phyloP scores from a whole-genome alignment of 2,888 invertebrate genomes.

The Oligia fasciuncula region DNA sequence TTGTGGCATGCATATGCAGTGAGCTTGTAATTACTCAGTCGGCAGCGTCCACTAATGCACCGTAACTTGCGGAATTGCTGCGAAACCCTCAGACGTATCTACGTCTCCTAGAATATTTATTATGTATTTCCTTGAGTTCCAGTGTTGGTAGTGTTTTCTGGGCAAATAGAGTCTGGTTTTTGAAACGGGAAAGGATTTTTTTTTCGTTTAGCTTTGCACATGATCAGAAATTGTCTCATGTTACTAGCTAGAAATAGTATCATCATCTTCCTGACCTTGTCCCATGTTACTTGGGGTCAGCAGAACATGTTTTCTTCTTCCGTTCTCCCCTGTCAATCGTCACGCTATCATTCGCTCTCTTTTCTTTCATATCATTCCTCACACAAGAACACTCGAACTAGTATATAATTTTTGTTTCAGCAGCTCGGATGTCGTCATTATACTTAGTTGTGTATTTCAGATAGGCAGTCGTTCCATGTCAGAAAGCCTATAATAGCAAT shows the following conservation, averaged over 20 bases:
- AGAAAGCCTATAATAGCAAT: too few species aligned
- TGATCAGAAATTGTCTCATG: background rate
- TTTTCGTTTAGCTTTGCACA: background rate
- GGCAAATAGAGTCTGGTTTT: background rate
- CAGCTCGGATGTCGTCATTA: background rate
- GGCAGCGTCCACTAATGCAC: conserved; percentile 52
- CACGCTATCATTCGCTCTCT: background rate
- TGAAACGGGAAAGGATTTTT: background rate
- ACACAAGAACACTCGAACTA: background rate
- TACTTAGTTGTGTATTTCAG: background rate
- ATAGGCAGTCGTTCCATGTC: background rate
- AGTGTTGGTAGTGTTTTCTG: background rate
- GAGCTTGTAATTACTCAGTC: conserved; percentile 62
- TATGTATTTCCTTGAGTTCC: conserved; percentile 51
- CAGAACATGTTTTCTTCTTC: background rate
- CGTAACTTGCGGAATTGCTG: conserved; percentile 54
- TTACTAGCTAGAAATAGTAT: background rate
- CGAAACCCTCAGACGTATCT: conserved; percentile 37
- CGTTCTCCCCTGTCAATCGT: background rate
- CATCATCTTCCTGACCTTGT: background rate
- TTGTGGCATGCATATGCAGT: conserved; percentile 58
- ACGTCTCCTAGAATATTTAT: conserved; percentile 50
- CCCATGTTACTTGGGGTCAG: background rate
- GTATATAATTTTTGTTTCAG: background rate
- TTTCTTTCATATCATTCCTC: background rate